Conservation (phyloP, 1,140 invertebrate genomes). For the Papilio glaucus region DNA sequence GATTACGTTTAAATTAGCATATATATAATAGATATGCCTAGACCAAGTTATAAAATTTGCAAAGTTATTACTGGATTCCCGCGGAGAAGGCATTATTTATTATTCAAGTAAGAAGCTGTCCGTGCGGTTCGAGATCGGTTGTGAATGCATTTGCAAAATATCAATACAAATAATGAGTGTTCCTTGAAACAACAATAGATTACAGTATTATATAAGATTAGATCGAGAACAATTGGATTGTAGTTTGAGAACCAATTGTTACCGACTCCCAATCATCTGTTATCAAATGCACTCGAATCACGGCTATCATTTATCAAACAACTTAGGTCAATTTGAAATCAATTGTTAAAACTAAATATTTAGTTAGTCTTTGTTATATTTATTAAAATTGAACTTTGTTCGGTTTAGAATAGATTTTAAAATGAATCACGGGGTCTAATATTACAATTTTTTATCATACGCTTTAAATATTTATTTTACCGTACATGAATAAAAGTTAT, state of each 20-base stretch:
- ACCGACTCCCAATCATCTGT: constrained; percentile 51
- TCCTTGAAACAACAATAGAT: constrained; percentile 56
- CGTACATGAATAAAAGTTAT: constrained; percentile 2
- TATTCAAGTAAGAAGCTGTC: constrained; percentile 28
- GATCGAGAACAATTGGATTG: constrained; percentile 45
- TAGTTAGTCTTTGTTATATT: too few species aligned
- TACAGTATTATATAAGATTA: constrained; percentile 58
- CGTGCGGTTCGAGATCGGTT: constrained; percentile 2
- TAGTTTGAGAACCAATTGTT: constrained; percentile 57
- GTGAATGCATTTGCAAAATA: constrained; percentile 32
- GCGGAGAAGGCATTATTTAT: constrained; percentile 33
- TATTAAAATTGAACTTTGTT: too few species aligned
- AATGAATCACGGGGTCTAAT: too few species aligned
- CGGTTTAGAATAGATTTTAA: too few species aligned
- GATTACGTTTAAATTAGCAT: neutral
- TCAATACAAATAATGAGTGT: constrained; percentile 32
- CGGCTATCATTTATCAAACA: constrained; percentile 66
- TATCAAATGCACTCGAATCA: constrained; percentile 57
- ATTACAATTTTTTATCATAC: neutral
- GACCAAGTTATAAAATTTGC: constrained; percentile 17
- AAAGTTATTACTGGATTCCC: constrained; percentile 29
- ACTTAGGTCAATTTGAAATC: constrained; percentile 47
- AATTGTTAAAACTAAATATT: too few species aligned
- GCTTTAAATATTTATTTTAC: neutral
- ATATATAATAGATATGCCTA: neutral